These are phyloP conservation scores for Dunckerocampus dactyliophorus DNA, from an alignment of 2,113 vertebrate species.

Conservation along the genomic window DNA sequence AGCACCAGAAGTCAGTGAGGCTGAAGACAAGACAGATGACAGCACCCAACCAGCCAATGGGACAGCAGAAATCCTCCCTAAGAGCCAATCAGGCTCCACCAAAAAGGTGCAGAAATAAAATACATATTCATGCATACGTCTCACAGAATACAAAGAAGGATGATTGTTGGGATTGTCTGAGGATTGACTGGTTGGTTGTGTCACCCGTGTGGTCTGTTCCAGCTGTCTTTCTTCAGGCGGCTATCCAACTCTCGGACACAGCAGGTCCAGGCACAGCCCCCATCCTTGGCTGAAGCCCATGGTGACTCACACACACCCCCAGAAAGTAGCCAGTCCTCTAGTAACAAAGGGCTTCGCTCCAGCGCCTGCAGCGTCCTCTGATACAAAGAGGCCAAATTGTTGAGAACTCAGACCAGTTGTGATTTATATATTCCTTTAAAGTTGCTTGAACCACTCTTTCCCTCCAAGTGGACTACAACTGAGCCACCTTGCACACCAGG, in stretches of 20 bases:
- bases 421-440: background rate
- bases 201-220: conserved; percentile 5
- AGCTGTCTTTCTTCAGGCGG: conserved; percentile 68
- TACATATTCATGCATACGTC: background rate
- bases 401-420: background rate
- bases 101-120: conserved; percentile 55
- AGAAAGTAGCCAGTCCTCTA: background rate
- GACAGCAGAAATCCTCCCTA: conserved; percentile 29
- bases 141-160: background rate
- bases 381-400: conserved; percentile 13
- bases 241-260: conserved; percentile 38
- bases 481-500: conserved; percentile 26
- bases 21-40: conserved; percentile 1
- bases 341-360: conserved; percentile 41
- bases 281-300: background rate
- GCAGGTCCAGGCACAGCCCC: conserved; percentile 3
- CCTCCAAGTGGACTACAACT: conserved; percentile 28
- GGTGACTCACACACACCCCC: background rate
- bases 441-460: conserved; percentile 12
- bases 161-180: background rate
- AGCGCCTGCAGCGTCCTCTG: conserved; percentile 64
- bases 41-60: conserved; percentile 40
- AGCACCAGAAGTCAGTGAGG: conserved; percentile 25
- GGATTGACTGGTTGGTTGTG: background rate
- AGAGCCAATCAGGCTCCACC: conserved; percentile 44